Conservation (phyloP, 92 coral and sea anemone species). For the Pocillopora grandis region DNA sequence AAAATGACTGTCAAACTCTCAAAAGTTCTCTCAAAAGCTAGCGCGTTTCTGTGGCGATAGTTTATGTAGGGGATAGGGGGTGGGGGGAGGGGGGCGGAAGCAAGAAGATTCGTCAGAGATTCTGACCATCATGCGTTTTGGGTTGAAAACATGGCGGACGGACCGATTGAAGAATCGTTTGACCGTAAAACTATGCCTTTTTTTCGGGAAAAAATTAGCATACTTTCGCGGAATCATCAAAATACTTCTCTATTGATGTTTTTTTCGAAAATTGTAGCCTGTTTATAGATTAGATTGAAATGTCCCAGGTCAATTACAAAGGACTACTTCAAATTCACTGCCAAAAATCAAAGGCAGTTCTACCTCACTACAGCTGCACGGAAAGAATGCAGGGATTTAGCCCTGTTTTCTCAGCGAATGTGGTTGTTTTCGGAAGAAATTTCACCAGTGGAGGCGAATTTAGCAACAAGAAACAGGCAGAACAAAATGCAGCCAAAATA, state of each 20-base stretch:
- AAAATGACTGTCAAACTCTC: too few species aligned
- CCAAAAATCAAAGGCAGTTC: conserved; percentile 53
- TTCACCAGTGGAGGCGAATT: conserved; percentile 50
- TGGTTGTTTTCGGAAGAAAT: conserved; percentile 54
- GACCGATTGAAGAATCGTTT: neutral
- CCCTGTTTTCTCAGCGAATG: conserved; percentile 11
- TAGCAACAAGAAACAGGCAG: conserved; percentile 76
- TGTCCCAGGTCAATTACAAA: conserved; percentile 46
- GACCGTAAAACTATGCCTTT: conserved; percentile 31
- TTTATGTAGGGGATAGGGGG: too few species aligned
- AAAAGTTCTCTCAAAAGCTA: too few species aligned
- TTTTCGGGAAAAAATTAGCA: neutral
- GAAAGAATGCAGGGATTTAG: conserved; percentile 16
- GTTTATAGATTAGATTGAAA: neutral
- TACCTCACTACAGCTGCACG: conserved; percentile 57
- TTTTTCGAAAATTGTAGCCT: neutral
- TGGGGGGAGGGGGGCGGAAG: too few species aligned
- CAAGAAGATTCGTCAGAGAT: neutral
- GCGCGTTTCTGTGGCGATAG: too few species aligned
- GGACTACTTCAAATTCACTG: conserved; percentile 64
- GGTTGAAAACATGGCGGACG: conserved; percentile 27
- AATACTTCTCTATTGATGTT: neutral
- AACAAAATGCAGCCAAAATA: conserved; percentile 69
- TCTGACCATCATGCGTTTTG: conserved; percentile 27
- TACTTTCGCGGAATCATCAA: conserved; percentile 20